These are phyloP conservation scores for Hypsopygia costalis DNA, from an alignment of 2,888 invertebrate genomes.

Conservation along the genomic window DNA sequence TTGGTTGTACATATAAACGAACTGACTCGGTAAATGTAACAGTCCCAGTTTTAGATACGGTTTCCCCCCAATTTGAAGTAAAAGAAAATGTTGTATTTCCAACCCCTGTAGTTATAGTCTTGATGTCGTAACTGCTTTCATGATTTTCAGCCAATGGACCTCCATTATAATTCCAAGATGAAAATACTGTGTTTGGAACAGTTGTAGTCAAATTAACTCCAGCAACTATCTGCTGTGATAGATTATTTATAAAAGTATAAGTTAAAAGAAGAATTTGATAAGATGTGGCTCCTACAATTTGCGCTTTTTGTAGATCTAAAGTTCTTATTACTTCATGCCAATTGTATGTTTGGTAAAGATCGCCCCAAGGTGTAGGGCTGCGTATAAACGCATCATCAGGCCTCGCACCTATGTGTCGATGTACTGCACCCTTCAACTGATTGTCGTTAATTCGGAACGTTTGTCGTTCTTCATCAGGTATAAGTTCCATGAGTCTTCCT, in stretches of 20 bases:
- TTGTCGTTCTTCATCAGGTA: constrained; percentile 31
- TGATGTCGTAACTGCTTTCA: too few relatives aligned
- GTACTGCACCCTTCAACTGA: constrained; percentile 29
- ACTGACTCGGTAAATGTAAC: constrained; percentile 11
- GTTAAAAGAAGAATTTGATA: constrained; percentile 23
- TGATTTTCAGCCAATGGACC: too few relatives aligned
- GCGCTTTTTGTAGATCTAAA: constrained; percentile 28
- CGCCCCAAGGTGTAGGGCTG: constrained; percentile 48
- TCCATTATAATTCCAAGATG: constrained; percentile 23
- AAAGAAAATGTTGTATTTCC: background rate
- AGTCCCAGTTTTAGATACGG: background rate
- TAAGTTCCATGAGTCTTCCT: constrained; percentile 26
- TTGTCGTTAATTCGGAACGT: constrained; percentile 34
- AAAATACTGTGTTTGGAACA: constrained; percentile 25
- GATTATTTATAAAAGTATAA: constrained; percentile 26
- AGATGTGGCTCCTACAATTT: constrained; percentile 18
- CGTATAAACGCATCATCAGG: constrained; percentile 33
- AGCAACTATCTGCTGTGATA: constrained; percentile 25
- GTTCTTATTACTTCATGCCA: constrained; percentile 39
- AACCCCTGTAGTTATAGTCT: too few relatives aligned
- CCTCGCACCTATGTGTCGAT: constrained; percentile 24
- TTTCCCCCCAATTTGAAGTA: constrained; percentile 9
- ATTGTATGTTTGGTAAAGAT: constrained; percentile 32
- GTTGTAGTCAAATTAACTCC: too few relatives aligned
- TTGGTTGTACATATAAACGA: too few relatives aligned